Base-by-base conservation (phyloP, 2,113 vertebrate genomes). In the Chionis minor region DNA sequence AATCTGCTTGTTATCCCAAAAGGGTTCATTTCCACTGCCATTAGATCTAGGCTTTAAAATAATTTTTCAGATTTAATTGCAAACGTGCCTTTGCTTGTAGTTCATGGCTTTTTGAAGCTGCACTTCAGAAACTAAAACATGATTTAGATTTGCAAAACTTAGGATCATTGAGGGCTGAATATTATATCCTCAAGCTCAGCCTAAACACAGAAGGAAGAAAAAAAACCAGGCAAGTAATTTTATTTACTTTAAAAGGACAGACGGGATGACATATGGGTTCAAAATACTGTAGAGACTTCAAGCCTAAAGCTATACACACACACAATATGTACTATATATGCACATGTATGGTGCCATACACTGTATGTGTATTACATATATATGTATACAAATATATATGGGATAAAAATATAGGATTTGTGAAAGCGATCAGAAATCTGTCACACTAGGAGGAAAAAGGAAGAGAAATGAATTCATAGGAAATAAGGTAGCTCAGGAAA, bases 191-290 rank as follows among this genome's bases (percentile, higher is more conserved):
- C 49, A 32, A 93, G 59, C 54, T 92, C 54, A 65, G 54, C 30
- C 35, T 73, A 28, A 90, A 56, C 51, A 72, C 45, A 94, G 91
- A 90, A 72, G 23, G 24, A 72, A 80, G 44, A 79, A 85, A 23
- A 69, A 92, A 92, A 44, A 14, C 42, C 12, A 90, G 54, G 27
- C 62, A 91, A 74, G 51, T 32, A 77, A 62, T 70, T 16, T 59
- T 28, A 61, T 82, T 92, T 88, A 10, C 55, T 81, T 93, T 61
- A 81, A 66, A 72, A 86, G 42, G 91, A 88, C 83, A 95, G 88
- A 94, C 4, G 51, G 94, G 35, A 86, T 63, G 91, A 88, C 95
- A 95, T 92, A 96, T 78, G 94, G 88, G 80, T 91, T 95, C 88
- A 95, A 88, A 91, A 86, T 13, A 28, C 63, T 47, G 66, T 30